phyloP scores from a whole-genome alignment of 2,113 vertebrate species.

The Rhombomys opimus region DNA sequence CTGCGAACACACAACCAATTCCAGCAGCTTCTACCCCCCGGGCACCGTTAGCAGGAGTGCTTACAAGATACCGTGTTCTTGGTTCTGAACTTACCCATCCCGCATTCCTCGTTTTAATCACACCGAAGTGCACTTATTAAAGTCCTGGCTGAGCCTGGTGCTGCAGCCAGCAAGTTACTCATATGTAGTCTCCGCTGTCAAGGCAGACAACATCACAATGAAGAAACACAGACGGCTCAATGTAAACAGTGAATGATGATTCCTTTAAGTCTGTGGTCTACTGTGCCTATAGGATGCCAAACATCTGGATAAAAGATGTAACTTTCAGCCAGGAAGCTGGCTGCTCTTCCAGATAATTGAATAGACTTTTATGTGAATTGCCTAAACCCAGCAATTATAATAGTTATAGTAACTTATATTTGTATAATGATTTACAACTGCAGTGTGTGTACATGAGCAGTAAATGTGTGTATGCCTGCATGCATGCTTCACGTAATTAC shows the following conservation, averaged over 20 bases:
- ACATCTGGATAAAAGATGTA: constrained; percentile 79
- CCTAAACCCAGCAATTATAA: constrained; percentile 67
- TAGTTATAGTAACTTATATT: constrained; percentile 51
- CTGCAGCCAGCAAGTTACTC: constrained; percentile 45
- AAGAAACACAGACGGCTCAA: constrained; percentile 50
- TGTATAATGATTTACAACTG: constrained; percentile 65
- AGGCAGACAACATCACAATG: constrained; percentile 42
- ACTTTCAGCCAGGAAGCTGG: constrained; percentile 29
- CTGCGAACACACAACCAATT: not conserved
- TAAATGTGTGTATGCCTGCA: not conserved
- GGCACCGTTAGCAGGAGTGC: not conserved
- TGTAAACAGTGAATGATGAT: constrained; percentile 51
- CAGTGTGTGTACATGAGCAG: not conserved
- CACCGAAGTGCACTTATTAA: constrained; percentile 14
- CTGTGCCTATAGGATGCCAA: constrained; percentile 67
- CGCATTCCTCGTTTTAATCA: constrained; percentile 39
- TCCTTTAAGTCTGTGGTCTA: constrained; percentile 66
- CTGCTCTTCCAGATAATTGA: constrained; percentile 65
- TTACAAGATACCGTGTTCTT: constrained; percentile 22
- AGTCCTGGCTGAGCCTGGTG: not conserved
- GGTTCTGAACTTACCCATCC: constrained; percentile 9
- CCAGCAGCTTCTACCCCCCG: constrained; percentile 4
- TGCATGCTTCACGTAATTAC: not conserved
- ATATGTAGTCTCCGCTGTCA: constrained; percentile 20
- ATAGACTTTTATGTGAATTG: constrained; percentile 72